Evolutionary conservation across 2,888 invertebrate species (phyloP).

Genomic region (Chrysolina haemoptera): DNA sequence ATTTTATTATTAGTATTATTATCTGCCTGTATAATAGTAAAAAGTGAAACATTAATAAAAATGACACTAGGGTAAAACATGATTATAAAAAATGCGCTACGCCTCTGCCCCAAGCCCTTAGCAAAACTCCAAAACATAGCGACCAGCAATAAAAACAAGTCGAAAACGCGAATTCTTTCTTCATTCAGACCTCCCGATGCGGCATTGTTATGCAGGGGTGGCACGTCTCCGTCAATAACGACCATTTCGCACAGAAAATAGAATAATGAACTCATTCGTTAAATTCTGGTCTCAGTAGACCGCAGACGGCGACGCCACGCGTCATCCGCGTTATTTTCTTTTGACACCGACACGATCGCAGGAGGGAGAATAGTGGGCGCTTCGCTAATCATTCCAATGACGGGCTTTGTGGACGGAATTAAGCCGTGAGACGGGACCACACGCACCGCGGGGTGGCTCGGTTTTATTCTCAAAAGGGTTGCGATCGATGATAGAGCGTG

Average conservation of each 20-base stretch:
- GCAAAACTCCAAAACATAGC: background rate
- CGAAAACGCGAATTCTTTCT: background rate
- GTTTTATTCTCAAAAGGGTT: constrained; percentile 13
- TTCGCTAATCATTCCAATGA: constrained; percentile 58
- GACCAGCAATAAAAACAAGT: background rate
- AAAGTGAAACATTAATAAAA: too few species aligned
- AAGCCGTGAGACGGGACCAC: constrained; percentile 31
- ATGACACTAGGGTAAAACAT: too few species aligned
- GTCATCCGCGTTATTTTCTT: constrained; percentile 58
- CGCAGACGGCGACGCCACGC: constrained; percentile 59
- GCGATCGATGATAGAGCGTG: background rate
- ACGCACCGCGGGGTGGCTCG: constrained; percentile 18
- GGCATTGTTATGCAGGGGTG: constrained; percentile 28
- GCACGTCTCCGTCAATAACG: constrained; percentile 31
- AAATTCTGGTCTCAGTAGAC: constrained; percentile 59
- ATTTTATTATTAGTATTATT: too few species aligned
- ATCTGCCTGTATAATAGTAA: too few species aligned
- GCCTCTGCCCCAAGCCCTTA: background rate
- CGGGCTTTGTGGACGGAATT: constrained; percentile 29
- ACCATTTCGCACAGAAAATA: constrained; percentile 31
- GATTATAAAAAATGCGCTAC: too few species aligned
- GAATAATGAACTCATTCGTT: constrained; percentile 56
- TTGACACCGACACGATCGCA: constrained; percentile 54
- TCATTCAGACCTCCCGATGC: background rate
- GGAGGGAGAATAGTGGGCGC: constrained; percentile 52